These are phyloP conservation scores for Graphium colonna DNA, from an alignment of 2,888 invertebrate species.

Conservation along the genomic window DNA sequence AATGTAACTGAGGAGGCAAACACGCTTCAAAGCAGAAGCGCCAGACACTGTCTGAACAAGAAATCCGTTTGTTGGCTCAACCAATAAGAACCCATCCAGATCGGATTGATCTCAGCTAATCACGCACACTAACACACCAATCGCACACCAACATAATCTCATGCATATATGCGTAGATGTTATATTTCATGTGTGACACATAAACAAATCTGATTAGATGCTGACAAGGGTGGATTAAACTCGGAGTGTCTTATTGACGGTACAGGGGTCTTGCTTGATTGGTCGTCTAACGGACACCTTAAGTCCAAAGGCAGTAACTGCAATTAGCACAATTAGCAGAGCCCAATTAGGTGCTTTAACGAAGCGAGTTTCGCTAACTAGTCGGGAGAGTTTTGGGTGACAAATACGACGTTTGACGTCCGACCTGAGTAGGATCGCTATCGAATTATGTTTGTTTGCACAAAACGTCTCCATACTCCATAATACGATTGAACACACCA, in stretches of 20 bases:
- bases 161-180: too few relatives aligned
- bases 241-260: slow-evolving; percentile 9
- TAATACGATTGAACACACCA: neutral
- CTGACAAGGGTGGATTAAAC: too few relatives aligned
- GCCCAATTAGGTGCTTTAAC: slow-evolving; percentile 74
- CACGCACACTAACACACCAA: slow-evolving; percentile 7
- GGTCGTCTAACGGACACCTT: slow-evolving; percentile 52
- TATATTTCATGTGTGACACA: too few relatives aligned
- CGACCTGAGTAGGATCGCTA: slow-evolving; percentile 57
- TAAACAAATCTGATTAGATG: slow-evolving; percentile 28
- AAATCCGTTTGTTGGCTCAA: slow-evolving; percentile 62
- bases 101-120: slow-evolving; percentile 13
- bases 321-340: slow-evolving; percentile 70
- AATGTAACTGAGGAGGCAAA: slow-evolving; percentile 47
- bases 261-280: slow-evolving; percentile 26
- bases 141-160: slow-evolving; percentile 3
- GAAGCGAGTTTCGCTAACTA: slow-evolving; percentile 63
- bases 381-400: slow-evolving; percentile 55
- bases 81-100: slow-evolving; percentile 50
- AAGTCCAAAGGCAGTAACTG: slow-evolving; percentile 62
- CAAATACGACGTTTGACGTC: slow-evolving; percentile 61
- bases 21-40: slow-evolving; percentile 60
- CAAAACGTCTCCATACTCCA: slow-evolving; percentile 11
- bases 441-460: slow-evolving; percentile 48
- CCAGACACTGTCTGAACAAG: slow-evolving; percentile 51